A percentile compares a stretch with the other conserved stretches of the same genome.
Evolutionary conservation across 1,140 invertebrate genomes (phyloP).

Genomic region (Neodiprion lecontei): DNA sequence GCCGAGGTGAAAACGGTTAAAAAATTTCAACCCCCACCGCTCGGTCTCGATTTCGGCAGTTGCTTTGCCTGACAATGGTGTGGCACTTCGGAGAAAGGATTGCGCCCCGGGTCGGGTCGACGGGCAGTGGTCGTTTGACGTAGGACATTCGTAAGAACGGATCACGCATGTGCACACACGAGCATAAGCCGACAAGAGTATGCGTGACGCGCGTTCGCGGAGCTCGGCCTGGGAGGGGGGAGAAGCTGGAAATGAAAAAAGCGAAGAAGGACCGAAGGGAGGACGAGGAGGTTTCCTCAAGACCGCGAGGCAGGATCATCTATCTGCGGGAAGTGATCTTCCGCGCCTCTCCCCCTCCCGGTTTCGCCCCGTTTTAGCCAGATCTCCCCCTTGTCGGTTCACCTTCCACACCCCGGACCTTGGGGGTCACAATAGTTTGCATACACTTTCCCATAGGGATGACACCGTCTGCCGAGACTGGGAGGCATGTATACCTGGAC

Average conservation of each 20-base stretch:
- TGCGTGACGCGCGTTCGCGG: not conserved
- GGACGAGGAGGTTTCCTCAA: constrained; percentile 1
- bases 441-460: constrained; percentile 62
- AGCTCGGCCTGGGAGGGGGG: not conserved
- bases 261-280: constrained; percentile 21
- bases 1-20: constrained; percentile 38
- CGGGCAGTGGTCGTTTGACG: not conserved
- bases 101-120: no score
- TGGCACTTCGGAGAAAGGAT: constrained; percentile 6
- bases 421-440: constrained; percentile 61
- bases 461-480: constrained; percentile 44
- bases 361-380: not conserved
- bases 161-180: no score
- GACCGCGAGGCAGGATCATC: constrained; percentile 31
- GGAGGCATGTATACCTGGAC: constrained; percentile 45
- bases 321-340: constrained; percentile 53
- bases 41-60: constrained; percentile 31
- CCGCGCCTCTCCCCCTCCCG: constrained; percentile 23
- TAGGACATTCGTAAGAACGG: no score
- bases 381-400: not conserved
- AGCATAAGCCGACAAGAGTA: no score
- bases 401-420: constrained; percentile 28
- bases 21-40: constrained; percentile 9
- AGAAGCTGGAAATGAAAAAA: constrained; percentile 26
- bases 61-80: constrained; percentile 50